Evolutionary conservation across 2,797 vertebrate genomes (phyloP).

Genomic region (Acrossocheilus fasciatus): DNA sequence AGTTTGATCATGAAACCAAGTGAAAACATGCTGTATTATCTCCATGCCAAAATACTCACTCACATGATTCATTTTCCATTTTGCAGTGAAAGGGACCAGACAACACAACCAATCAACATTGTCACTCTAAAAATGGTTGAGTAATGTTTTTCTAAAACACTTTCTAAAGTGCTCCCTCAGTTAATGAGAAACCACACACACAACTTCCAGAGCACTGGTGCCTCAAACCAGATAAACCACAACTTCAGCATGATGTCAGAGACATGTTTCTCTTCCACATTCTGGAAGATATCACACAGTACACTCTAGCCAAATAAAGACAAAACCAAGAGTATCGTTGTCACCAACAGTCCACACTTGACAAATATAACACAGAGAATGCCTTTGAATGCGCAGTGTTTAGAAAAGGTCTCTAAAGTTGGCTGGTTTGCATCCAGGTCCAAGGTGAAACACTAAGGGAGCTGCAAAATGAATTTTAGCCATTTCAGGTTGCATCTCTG

Average conservation of each 20-base stretch:
- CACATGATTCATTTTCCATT: neutral
- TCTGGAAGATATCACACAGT: constrained; percentile 65
- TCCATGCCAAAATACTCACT: neutral
- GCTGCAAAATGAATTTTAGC: neutral
- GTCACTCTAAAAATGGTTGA: neutral
- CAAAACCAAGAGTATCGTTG: constrained; percentile 73
- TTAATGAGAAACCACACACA: neutral
- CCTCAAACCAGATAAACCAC: constrained; percentile 66
- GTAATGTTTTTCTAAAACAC: neutral
- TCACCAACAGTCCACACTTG: constrained; percentile 72
- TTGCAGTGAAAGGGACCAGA: neutral
- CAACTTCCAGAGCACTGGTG: neutral
- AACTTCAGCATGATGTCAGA: constrained; percentile 44
- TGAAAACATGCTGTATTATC: neutral
- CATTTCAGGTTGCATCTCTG: neutral
- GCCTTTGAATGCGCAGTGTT: constrained; percentile 70
- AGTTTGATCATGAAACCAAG: neutral
- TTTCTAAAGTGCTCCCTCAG: neutral
- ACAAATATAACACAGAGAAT: constrained; percentile 66
- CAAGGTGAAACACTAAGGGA: neutral
- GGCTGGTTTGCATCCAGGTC: constrained; percentile 71
- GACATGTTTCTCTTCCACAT: constrained; percentile 50
- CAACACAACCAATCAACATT: too few relatives aligned
- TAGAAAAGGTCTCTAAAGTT: constrained; percentile 76
- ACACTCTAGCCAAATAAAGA: constrained; percentile 79